These are phyloP conservation scores for Tachina lurida DNA, from an alignment of 2,888 invertebrate species.

Conservation along the genomic window DNA sequence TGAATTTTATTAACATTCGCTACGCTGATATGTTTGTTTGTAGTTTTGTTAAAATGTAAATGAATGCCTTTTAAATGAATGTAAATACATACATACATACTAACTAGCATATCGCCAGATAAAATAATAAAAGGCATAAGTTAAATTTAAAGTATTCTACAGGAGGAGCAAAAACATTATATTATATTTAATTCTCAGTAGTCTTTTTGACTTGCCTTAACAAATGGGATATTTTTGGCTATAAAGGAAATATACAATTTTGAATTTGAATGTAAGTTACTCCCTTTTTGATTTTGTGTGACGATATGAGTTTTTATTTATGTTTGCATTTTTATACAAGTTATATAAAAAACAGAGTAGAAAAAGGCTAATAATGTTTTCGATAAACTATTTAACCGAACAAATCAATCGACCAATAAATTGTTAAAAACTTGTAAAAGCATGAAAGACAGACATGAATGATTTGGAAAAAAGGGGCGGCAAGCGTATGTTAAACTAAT, in stretches of 20 bases:
- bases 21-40: not conserved
- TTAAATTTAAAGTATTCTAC: too few species aligned
- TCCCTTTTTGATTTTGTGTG: too few species aligned
- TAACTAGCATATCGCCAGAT: too few species aligned
- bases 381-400: not conserved
- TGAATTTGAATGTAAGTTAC: too few species aligned
- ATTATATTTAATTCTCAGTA: too few species aligned
- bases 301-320: too few species aligned
- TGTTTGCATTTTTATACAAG: too few species aligned
- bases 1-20: conserved; percentile 9
- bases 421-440: not conserved
- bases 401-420: conserved; percentile 39
- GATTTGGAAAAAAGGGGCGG: not conserved
- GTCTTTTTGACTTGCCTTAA: too few species aligned
- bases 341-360: not conserved
- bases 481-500: conserved; percentile 37
- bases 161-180: too few species aligned
- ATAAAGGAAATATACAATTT: too few species aligned
- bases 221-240: too few species aligned
- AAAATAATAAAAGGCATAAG: too few species aligned
- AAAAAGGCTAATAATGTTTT: not conserved
- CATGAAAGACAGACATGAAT: not conserved
- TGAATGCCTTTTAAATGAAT: not conserved
- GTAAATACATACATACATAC: not conserved
- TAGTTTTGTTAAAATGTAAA: not conserved